Base-by-base conservation (phyloP, 2,113 vertebrate genomes). In the Myotis brandtii region DNA sequence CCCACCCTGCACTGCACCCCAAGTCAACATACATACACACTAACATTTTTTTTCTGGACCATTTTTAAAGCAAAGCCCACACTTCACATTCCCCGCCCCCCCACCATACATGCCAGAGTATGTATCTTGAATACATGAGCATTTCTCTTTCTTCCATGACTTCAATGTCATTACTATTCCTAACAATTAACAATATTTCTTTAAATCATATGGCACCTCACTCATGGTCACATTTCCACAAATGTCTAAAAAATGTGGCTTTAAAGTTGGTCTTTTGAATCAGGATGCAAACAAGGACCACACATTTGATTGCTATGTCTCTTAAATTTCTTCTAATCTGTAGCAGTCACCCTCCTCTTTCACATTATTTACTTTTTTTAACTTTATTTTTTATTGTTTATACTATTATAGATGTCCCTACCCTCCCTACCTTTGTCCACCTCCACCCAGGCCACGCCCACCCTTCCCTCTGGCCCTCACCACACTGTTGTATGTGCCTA, bases 31-130 rank as follows among this genome's bases (percentile, higher is more conserved):
- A 32, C 43, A 46, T 30, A 73, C 13, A 30, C 43, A 48, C 73
- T 10, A 1, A 70, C 66, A 67, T 1, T 25, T 81, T 20, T 56
- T 75, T 56, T 40, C 48, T 56, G 48, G 11, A 86, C 40, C 46
- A 62, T 86, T 89, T 96, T 96, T 91, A 91, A 93, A 80, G 20
- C 5, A 62, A 96, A 77, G 3, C 34, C 5, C 23, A 81, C 50
- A 62, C 54, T 30, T 46, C 20, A 89, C 52, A 82, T 80, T 21
- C 2, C 32, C 80, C 46, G 1, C 1, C 48, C 14, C 27, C 3
- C 12, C 59, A 1, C 4, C n/a, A 30, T 54, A 75, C 86, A 64
- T 67, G 40, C 21, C 43, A 21, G 17, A n/a, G 21, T 43, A 20
- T 9, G 0, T 46, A 56, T 40, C 54, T 94, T 17, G 62, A 79